Evolutionary conservation across 2,888 invertebrate species (phyloP).

Genomic region (Helobdella robusta): DNA sequence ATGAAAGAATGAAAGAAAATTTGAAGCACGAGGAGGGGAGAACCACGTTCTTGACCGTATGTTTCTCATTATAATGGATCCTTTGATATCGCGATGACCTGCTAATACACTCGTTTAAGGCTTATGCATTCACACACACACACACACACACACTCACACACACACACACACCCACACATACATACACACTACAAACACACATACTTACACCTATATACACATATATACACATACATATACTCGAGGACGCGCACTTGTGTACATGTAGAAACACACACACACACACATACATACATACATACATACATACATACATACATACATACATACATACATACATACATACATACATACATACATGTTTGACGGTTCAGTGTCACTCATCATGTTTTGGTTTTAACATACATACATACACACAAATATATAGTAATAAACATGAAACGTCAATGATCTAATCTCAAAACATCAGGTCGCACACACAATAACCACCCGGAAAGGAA

Average conservation of each 20-base stretch:
- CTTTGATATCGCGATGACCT: too few species aligned
- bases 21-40: too few species aligned
- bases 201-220: conserved; percentile 6
- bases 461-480: too few species aligned
- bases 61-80: too few species aligned
- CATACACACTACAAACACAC: conserved; percentile 13
- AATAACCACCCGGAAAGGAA: too few species aligned
- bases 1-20: too few species aligned
- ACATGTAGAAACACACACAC: conserved; percentile 10
- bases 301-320: conserved; percentile 9
- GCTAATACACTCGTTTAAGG: too few species aligned
- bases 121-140: neutral
- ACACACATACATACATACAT: conserved; percentile 10
- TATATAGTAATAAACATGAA: neutral
- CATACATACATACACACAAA: conserved; percentile 12
- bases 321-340: conserved; percentile 9
- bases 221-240: conserved; percentile 7
- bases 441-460: too few species aligned
- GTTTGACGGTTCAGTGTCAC: too few species aligned
- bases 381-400: too few species aligned
- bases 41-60: too few species aligned
- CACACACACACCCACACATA: conserved; percentile 14
- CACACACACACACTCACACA: conserved; percentile 8
- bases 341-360: too few species aligned
- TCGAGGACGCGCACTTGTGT: neutral